Evolutionary conservation across 2,888 invertebrate genomes (phyloP).

Genomic region (Aproaerema taeniolella): DNA sequence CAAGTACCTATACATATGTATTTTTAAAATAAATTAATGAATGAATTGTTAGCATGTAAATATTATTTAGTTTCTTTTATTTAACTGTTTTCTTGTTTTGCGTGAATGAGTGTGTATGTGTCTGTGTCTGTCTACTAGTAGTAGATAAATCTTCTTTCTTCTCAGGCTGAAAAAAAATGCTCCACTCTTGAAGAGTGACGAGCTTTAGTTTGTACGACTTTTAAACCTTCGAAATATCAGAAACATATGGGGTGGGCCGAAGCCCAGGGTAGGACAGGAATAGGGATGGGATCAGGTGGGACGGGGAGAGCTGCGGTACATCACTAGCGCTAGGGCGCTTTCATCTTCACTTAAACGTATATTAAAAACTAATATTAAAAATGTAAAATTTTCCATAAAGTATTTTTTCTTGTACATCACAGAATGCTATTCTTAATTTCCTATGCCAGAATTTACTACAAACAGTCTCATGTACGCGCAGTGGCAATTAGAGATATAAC

Average conservation of each 20-base stretch:
- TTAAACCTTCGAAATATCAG: slow-evolving; percentile 7
- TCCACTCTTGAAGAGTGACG: slow-evolving; percentile 38
- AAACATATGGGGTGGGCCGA: slow-evolving; percentile 5
- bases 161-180: slow-evolving; percentile 24
- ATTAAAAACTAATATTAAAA: slow-evolving; percentile 75
- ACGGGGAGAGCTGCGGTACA: slow-evolving; percentile 8
- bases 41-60: too few species aligned
- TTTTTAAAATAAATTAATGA: too few species aligned
- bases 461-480: too few species aligned
- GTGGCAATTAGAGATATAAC: too few species aligned
- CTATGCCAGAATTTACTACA: slow-evolving; percentile 13
- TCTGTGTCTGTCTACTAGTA: too few species aligned
- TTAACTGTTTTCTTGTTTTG: too few species aligned
- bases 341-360: slow-evolving; percentile 70
- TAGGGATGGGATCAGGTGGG: slow-evolving; percentile 4
- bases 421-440: slow-evolving; percentile 48
- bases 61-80: too few species aligned
- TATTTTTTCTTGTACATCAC: slow-evolving; percentile 77
- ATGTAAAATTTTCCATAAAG: slow-evolving; percentile 75
- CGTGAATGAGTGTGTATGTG: too few species aligned
- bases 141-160: slow-evolving; percentile 14
- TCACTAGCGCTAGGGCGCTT: slow-evolving; percentile 28
- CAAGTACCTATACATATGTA: too few species aligned
- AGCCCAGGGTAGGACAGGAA: slow-evolving; percentile 5
- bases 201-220: slow-evolving; percentile 14